A percentile compares a stretch with the other conserved stretches of the same genome.
Conservation (phyloP, 2,797 vertebrate species). For the Semotilus atromaculatus region DNA sequence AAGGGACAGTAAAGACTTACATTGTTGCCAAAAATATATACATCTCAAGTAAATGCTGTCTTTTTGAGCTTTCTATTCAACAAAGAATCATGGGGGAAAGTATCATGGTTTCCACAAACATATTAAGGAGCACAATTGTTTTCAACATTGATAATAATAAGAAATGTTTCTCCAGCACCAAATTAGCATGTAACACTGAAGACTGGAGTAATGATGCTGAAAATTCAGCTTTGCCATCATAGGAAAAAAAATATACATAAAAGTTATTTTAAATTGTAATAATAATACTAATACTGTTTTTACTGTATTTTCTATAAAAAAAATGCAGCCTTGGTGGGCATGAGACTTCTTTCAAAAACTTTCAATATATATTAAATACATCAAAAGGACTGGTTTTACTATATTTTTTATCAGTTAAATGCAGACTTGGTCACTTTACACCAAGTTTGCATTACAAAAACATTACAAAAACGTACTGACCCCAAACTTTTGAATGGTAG, state of each 20-base stretch:
- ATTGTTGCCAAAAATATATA: not conserved
- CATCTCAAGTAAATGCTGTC: not conserved
- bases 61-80: not conserved
- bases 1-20: not conserved
- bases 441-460: too few species aligned
- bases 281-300: not conserved
- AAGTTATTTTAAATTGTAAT: not conserved
- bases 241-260: too few species aligned
- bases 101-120: not conserved
- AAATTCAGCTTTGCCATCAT: not conserved
- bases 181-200: not conserved
- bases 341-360: too few species aligned
- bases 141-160: not conserved
- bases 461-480: not conserved
- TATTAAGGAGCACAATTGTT: not conserved
- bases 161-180: not conserved
- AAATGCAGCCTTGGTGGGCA: too few species aligned
- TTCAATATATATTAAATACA: too few species aligned
- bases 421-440: not conserved
- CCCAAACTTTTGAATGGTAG: not conserved
- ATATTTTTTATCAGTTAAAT: not conserved
- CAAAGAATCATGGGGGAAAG: not conserved
- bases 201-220: not conserved
- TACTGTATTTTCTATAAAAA: not conserved
- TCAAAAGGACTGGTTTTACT: too few species aligned